A percentile compares a stretch with the other conserved stretches of the same genome.
These are phyloP conservation scores for Burhinus oedicnemus DNA, from an alignment of 2,113 vertebrate species.

Conservation along the genomic window DNA sequence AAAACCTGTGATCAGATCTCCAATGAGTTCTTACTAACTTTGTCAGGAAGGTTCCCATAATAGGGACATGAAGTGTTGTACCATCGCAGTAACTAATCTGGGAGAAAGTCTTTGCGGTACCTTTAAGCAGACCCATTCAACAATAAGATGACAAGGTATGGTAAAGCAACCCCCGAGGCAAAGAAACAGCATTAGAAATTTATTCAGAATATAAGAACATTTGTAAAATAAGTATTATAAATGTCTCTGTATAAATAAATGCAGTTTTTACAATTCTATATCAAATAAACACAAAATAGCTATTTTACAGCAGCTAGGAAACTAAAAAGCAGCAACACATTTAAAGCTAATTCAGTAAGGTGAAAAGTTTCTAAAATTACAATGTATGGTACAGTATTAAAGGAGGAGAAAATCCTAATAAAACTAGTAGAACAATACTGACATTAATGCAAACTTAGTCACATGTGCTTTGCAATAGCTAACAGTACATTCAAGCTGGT, in stretches of 20 bases:
- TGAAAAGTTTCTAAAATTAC: slow-evolving; percentile 32
- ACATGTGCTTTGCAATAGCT: slow-evolving; percentile 64
- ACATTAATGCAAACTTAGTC: slow-evolving; percentile 53
- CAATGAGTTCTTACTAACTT: background rate
- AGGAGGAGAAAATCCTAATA: slow-evolving; percentile 26
- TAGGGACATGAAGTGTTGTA: background rate
- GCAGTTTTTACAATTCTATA: slow-evolving; percentile 81
- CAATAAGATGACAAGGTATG: background rate
- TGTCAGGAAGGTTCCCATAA: background rate
- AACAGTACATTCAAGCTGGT: slow-evolving; percentile 71
- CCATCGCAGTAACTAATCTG: background rate
- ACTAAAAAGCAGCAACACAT: slow-evolving; percentile 64
- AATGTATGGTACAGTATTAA: slow-evolving; percentile 44
- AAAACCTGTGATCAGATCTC: background rate
- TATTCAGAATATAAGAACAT: slow-evolving; percentile 88
- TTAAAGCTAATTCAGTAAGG: slow-evolving; percentile 41
- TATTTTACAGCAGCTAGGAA: slow-evolving; percentile 79
- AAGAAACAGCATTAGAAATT: slow-evolving; percentile 79
- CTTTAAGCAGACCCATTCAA: background rate
- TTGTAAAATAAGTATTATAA: slow-evolving; percentile 86
- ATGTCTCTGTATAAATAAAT: slow-evolving; percentile 90
- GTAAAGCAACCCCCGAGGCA: background rate
- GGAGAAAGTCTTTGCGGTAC: background rate
- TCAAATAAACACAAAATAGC: slow-evolving; percentile 77
- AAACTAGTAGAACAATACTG: slow-evolving; percentile 62